A percentile compares a stretch with the other conserved stretches of the same genome.
These are phyloP conservation scores for Apis florea DNA, from an alignment of 1,140 invertebrate species.

Conservation along the genomic window DNA sequence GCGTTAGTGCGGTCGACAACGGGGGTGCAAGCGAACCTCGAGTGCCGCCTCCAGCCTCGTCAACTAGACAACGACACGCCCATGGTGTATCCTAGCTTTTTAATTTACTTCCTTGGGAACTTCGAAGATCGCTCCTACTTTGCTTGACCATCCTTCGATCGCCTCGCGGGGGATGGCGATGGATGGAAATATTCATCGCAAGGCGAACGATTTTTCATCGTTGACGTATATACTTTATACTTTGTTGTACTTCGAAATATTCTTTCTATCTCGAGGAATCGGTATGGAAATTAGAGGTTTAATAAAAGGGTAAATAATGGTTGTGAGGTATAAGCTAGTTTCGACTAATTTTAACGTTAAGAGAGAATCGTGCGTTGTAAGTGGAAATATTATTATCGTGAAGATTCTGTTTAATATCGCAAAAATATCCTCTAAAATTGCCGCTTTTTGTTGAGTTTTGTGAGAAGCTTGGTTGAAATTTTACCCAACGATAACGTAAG, in stretches of 20 bases:
- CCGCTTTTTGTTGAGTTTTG: not conserved
- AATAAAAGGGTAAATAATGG: too few species aligned
- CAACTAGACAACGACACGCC: conserved; percentile 46
- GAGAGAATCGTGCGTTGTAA: not conserved
- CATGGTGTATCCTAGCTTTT: conserved; percentile 56
- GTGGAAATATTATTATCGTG: not conserved
- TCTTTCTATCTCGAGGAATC: too few species aligned
- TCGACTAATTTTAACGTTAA: not conserved
- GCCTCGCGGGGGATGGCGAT: not conserved
- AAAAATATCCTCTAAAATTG: not conserved
- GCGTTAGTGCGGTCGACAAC: conserved; percentile 33
- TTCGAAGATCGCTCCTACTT: not conserved
- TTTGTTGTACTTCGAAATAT: not conserved
- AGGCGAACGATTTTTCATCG: not conserved
- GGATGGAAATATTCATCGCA: not conserved
- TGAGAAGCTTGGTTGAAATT: not conserved
- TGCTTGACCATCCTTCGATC: not conserved
- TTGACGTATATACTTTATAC: not conserved
- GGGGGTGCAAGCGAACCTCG: conserved; percentile 36
- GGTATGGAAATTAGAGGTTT: too few species aligned
- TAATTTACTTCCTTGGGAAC: conserved; percentile 51
- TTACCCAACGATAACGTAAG: not conserved
- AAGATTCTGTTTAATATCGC: not conserved
- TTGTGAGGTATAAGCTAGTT: not conserved
- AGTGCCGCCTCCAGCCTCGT: conserved; percentile 31